Base-by-base conservation (phyloP, 2,888 invertebrate species). In the Orthosia gothica region DNA sequence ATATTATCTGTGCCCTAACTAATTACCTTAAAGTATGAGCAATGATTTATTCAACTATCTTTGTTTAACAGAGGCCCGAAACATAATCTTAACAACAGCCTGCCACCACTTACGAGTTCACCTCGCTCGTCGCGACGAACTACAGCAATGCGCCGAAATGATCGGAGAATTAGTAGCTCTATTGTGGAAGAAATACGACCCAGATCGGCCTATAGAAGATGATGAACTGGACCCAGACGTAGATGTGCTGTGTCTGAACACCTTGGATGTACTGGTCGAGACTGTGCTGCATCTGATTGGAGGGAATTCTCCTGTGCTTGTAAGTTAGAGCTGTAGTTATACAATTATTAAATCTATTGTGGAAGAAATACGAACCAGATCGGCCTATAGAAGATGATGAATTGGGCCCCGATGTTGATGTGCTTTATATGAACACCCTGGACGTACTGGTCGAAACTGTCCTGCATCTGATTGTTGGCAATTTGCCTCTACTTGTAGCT, bases 371-470 rank as follows among this genome's bases (percentile, higher is more conserved):
- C 70, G 96, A 97, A 66, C 95, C 96, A 0, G 97, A 97, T 68
- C 93, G 94, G 13, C 95, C 91, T 72, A 76, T 94, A 81, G 93
- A 97, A 87, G 87, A 94, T 84, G 93, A 95, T 57, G 95, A 96
- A 64, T 74, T 95, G 18, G 96, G 96, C 55, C 95, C 98, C 58
- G 99, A 99, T 89, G 97, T 99, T 4, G 98, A 99, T 88, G 98
- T 98, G 0, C 94, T 99, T 7, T 98, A 98, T 90, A 95, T 98
- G 77, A 98, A 98, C 76, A 97, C 98, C 9, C 94, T 99, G 74
- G 98, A 98, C 88, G 98, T 99, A 76, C 96, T 99, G 7, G 98
- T 99, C 63, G 98, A 99, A 91, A 98, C 98, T 0, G 98, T 99
- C 9, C 96, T 98, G 80, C 98, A 98, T 83, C 97, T 98, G 45